Base-by-base conservation (phyloP, 2,888 invertebrate species). In the Lasioglossum lativentre region DNA sequence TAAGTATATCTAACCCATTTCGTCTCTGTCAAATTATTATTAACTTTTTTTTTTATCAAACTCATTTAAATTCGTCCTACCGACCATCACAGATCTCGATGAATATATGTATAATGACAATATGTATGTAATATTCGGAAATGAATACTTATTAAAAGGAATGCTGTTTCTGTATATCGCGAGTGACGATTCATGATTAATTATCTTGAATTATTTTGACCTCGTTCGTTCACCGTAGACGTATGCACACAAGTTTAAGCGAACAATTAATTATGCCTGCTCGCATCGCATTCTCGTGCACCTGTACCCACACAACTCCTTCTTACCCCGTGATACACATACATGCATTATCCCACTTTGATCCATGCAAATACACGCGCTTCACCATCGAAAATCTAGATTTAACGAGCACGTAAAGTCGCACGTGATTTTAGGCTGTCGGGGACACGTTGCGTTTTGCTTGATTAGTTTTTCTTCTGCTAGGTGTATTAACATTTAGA, bases 241-340 rank as follows among this genome's bases (percentile, higher is more conserved):
- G 45, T 45, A 30, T 38, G 66, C 45, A 19, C 38, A 47, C 59
- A 27, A 56, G 45, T 73, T 75, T 75, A 63, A 42, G 72, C 38
- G 78, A 63, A 59, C 85, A 73, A 85, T 85, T 86, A 86, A 86
- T 86, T 86, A 86, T 86, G 75, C 85, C 68, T 63, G n/a, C 47
- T 71, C 56, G 83, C 59, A 73, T 82, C 82, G 82, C 85, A 82
- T 75, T 78, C 80, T 12, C 76, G 63, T 73, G 85, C 80, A 85
- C 85, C 85, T 85, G 86, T 79, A 84, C 77, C 83, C 68, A 85
- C 85, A 85, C 38, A 68, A 27, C 75, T 73, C 59, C 81, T 74
- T 79, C 70, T 86, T 85, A 77, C 81, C 47, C 85, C 45, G 75
- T 42, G 75, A 75, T 75, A 68, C 85, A 75, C 78, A 68, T 72